Evolutionary conservation across 2,888 invertebrate species (phyloP).

Genomic region (Rhopalosiphum nymphaeae): DNA sequence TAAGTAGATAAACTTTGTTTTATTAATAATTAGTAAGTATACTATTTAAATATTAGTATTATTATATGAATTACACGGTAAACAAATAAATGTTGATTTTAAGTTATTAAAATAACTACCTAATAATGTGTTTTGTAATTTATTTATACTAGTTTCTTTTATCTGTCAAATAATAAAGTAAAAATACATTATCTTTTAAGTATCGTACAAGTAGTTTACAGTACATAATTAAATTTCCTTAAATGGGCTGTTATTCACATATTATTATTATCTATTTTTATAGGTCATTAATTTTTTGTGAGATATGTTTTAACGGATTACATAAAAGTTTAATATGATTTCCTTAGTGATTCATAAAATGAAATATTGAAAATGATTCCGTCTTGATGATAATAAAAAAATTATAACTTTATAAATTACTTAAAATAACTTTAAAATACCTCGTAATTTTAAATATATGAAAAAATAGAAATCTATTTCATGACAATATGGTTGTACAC

Average conservation of each 20-base stretch:
- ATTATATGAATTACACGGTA: neutral
- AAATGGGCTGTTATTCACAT: neutral
- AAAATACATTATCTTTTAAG: neutral
- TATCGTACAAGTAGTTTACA: neutral
- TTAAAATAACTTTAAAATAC: neutral
- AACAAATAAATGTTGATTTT: neutral
- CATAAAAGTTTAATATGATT: neutral
- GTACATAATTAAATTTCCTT: neutral
- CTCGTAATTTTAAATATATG: neutral
- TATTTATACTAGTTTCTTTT: neutral
- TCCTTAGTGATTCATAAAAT: neutral
- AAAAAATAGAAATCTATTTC: neutral
- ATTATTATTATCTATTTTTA: slow-evolving; percentile 4
- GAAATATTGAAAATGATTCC: neutral
- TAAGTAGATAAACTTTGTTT: neutral
- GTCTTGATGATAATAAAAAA: neutral
- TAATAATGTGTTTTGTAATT: neutral
- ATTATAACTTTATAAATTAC: neutral
- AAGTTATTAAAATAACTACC: neutral
- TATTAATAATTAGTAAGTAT: neutral
- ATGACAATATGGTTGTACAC: neutral
- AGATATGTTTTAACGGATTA: neutral
- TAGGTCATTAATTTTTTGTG: neutral
- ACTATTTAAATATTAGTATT: neutral
- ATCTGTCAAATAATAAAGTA: neutral